Percentiles rank a stretch among this genome's conserved stretches.
Conservation (phyloP, 2,888 invertebrate species). For the Auanema freiburgensis region DNA sequence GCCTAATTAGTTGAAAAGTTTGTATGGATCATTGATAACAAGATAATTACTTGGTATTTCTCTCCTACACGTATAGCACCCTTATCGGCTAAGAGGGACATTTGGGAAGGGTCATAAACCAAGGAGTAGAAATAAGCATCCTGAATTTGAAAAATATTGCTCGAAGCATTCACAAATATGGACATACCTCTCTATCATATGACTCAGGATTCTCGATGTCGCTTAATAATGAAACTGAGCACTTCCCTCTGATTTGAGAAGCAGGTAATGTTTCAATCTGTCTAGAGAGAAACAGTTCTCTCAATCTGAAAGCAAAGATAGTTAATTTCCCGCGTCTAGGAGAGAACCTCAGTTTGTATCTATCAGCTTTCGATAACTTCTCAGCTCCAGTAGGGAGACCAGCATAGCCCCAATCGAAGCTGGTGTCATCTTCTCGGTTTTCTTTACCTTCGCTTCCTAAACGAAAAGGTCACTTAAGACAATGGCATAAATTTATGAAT, state of each 20-base stretch:
- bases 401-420: constrained; percentile 65
- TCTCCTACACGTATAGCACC: constrained; percentile 84
- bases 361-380: constrained; percentile 28
- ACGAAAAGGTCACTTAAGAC: too few relatives aligned
- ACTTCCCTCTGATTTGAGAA: constrained; percentile 96
- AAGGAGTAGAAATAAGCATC: constrained; percentile 99
- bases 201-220: constrained; percentile 95
- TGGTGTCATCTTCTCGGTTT: constrained; percentile 11
- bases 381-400: constrained; percentile 54
- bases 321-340: neutral
- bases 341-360: constrained; percentile 43
- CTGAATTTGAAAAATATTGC: constrained; percentile 69
- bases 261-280: constrained; percentile 93
- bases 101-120: constrained; percentile 98
- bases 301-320: constrained; percentile 70
- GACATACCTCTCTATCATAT: constrained; percentile 77
- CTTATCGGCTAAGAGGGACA: constrained; percentile 96
- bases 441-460: constrained; percentile 14
- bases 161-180: neutral
- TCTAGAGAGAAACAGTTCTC: constrained; percentile 94
- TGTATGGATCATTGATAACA: constrained; percentile 7
- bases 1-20: constrained; percentile 7
- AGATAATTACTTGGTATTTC: constrained; percentile 82
- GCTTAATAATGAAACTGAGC: constrained; percentile 95
- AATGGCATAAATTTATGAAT: too few relatives aligned